Evolutionary conservation across 1,140 invertebrate genomes (phyloP), one percentile per base, ranked within the genome.

Genomic region (Anadara kagoshimensis): DNA sequence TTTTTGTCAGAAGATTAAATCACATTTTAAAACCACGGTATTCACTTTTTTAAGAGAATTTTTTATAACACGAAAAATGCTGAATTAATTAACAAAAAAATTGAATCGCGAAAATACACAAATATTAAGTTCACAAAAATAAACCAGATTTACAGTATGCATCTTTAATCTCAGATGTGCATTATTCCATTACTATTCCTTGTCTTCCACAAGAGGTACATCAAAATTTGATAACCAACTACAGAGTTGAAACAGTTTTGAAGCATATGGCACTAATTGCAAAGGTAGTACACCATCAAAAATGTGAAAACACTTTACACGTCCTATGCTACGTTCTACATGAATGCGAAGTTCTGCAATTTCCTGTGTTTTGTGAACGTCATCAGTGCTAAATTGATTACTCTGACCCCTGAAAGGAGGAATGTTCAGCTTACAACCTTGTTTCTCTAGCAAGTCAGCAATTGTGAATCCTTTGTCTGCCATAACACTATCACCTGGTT

Each of bases 381-480:
- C 41, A 41, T 69, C 26, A 11, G 61, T 66, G 0, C 62, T 47
- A 20, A 75, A 69, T 53, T 75, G 67, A 16, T 22, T 26, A n/a
- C 20, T 26, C 0, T 12, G 12, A 29, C 53, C 66, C 22, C 26
- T 26, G 49, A 75, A 75, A 20, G 61, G 62, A 41, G 73, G 73
- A 44, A 69, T 75, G 16, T 64, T 69, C 45, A 69, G 41, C 10
- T 16, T 45, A 44, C 67, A 75, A 16, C 69, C 61, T 20, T 53
- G 47, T 24, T 75, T 61, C 20, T 51, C 18, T 43, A 75, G 43
- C 8, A 36, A 41, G 43, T 63, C 65, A 20, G 16, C 45, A 16
- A 74, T 74, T 8, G 71, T 68, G 62, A 73, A 73, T 16, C 71
- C 71, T 41, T 73, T 67, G 18, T 73, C 57, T 36, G 72, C 72